A percentile compares a stretch with the other conserved stretches of the same genome.
Evolutionary conservation across 2,797 vertebrate species (phyloP).

Genomic region (Pseudomugil tenellus): DNA sequence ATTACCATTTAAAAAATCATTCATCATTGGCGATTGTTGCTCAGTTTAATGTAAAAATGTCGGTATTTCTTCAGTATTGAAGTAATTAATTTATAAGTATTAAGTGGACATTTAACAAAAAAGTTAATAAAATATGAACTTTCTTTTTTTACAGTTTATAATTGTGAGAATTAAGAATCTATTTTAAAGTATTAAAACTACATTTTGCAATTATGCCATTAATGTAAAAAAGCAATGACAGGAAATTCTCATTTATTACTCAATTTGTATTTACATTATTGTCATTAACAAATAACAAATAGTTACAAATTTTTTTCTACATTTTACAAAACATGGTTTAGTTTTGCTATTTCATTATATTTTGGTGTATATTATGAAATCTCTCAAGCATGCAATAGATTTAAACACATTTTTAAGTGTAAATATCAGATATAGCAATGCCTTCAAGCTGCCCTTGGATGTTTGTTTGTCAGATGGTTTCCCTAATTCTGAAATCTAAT

Average conservation of each 20-base stretch:
- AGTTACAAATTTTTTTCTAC: neutral
- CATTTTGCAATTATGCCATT: neutral
- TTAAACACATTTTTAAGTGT: neutral
- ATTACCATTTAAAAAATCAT: neutral
- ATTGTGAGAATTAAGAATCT: neutral
- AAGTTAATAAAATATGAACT: neutral
- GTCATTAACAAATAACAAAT: neutral
- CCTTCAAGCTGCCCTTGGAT: constrained; percentile 8
- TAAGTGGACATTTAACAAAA: neutral
- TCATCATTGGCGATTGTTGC: neutral
- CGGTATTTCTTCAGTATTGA: neutral
- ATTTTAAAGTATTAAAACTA: neutral
- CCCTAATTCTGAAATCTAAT: constrained; percentile 31
- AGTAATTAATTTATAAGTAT: neutral
- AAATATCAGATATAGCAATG: constrained; percentile 3
- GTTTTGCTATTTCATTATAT: neutral
- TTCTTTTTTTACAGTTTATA: neutral
- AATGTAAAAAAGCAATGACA: neutral
- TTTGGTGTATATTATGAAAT: neutral
- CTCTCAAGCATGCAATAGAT: neutral
- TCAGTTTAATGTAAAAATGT: neutral
- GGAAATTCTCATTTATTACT: neutral
- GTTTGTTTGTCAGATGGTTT: constrained; percentile 34
- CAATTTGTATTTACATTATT: neutral
- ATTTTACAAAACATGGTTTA: neutral